Evolutionary conservation across 2,113 vertebrate species (phyloP), one percentile per base, ranked within the genome.

Genomic region (Saguinus imperator): DNA sequence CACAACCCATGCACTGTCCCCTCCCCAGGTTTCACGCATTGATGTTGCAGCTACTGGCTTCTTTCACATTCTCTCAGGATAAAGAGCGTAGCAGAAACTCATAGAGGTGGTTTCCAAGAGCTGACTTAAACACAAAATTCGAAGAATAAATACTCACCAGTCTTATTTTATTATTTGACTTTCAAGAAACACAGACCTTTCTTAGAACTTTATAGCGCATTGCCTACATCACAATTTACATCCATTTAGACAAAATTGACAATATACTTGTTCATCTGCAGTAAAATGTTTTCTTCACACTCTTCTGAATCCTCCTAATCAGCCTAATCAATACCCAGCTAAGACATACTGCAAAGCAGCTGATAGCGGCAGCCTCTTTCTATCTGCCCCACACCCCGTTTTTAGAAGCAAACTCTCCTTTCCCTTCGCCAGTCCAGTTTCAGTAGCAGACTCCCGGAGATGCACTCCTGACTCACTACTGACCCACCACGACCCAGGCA

Each of bases 1-100:
- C 2, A 32, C 0, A 6, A 6, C 17, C 13, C 5, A 3, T 3
- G 0, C 7, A 18, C 5, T 3, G 4, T 6, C 21, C n/a, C 2
- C 2, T 61, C 5, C 18, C 12, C 6, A 9, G 40, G 10, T 32
- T 48, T 18, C n/a, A 29, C 40, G 8, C 10, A 6, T 76, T 29
- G 0, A 7, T 45, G 16, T 2, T 20, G 68, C 57, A 40, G 27
- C 9, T 2, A 1, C 9, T 20, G 37, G 37, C 18, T 20, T 35
- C 27, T n/a, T 8, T 61, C 37, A 16, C 0, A 40, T 25, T 64
- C 29, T 61, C 40, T 52, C 29, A 11, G 55, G 32, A 55, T 9
- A 37, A 25, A 96, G 8, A 6, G 12, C 7, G 32, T 3, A 29
- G 6, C 68, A 64, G 48, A 58, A 32, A 9, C 5, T 16, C 79